Evolutionary conservation across 37 sponge, comb jelly and placozoan species (phyloP).

Genomic region (Aplysina aerophoba): DNA sequence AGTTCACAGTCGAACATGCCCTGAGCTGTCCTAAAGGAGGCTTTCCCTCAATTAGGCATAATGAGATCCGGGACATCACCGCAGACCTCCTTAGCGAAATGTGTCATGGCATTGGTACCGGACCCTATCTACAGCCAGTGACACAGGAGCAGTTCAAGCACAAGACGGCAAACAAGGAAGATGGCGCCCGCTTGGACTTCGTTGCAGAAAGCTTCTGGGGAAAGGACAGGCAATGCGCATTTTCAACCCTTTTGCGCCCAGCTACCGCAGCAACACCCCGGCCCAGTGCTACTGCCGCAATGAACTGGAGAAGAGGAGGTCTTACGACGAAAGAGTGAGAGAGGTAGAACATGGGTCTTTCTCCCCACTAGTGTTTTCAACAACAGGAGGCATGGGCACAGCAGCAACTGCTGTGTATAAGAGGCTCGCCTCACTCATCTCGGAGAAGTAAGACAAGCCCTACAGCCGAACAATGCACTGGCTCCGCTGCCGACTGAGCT

Average conservation of each 20-base stretch:
- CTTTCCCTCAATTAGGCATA: slow-evolving; percentile 7
- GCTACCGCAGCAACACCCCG: neutral
- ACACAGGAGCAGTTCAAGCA: neutral
- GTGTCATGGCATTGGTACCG: slow-evolving; percentile 3
- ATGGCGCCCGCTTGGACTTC: slow-evolving; percentile 5
- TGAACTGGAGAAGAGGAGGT: neutral
- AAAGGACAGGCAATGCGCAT: slow-evolving; percentile 15
- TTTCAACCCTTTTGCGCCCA: neutral
- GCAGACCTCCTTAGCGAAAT: slow-evolving; percentile 3
- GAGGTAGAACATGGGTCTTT: slow-evolving; percentile 25
- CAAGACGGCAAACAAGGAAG: neutral
- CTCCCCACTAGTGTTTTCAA: neutral
- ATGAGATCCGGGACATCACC: slow-evolving; percentile 11
- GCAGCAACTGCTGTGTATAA: neutral
- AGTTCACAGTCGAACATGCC: slow-evolving; percentile 17
- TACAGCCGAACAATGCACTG: too few relatives aligned
- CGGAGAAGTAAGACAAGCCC: too few relatives aligned
- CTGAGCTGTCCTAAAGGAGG: slow-evolving; percentile 9
- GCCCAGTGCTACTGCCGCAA: neutral
- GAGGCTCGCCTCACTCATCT: neutral
- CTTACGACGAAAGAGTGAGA: slow-evolving; percentile 1
- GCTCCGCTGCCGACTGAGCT: neutral
- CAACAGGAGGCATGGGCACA: slow-evolving; percentile 15
- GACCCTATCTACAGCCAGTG: neutral
- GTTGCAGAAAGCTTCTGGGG: slow-evolving; percentile 11